A percentile compares a stretch with the other conserved stretches of the same genome.
Evolutionary conservation across 2,113 vertebrate genomes (phyloP).

Genomic region (Vulpes vulpes): DNA sequence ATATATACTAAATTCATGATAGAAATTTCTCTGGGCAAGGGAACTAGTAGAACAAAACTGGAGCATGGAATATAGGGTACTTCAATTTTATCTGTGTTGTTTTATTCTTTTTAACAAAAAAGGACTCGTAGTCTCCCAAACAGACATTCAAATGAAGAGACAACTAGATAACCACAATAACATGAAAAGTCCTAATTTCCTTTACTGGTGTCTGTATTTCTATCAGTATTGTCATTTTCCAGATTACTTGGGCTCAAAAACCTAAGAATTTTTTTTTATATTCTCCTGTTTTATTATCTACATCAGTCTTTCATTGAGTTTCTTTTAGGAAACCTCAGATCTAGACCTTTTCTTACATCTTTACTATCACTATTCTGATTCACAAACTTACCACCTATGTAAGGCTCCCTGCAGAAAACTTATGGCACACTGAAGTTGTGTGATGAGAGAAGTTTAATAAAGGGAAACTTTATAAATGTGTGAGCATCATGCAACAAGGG

Average conservation of each 20-base stretch:
- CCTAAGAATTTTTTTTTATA: background rate
- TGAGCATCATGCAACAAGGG: background rate
- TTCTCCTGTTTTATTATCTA: background rate
- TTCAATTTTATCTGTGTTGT: background rate
- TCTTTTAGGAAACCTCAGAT: background rate
- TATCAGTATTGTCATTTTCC: background rate
- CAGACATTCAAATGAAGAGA: slow-evolving; percentile 1
- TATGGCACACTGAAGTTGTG: background rate
- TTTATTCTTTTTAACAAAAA: slow-evolving; percentile 5
- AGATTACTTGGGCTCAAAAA: background rate
- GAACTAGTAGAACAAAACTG: background rate
- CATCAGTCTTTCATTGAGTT: background rate
- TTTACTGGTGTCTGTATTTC: background rate
- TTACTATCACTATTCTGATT: background rate
- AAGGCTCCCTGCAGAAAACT: background rate
- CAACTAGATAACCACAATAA: background rate
- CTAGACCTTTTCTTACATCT: background rate
- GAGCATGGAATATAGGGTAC: background rate
- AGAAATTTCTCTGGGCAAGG: background rate
- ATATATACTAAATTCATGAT: background rate
- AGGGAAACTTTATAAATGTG: background rate
- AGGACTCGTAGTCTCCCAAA: background rate
- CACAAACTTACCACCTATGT: background rate
- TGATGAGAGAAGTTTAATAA: background rate
- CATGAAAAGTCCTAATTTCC: too few species aligned